A percentile compares a stretch with the other conserved stretches of the same genome.
These are phyloP conservation scores for Sialia sialis DNA, from an alignment of 2,113 vertebrate species.

Conservation along the genomic window DNA sequence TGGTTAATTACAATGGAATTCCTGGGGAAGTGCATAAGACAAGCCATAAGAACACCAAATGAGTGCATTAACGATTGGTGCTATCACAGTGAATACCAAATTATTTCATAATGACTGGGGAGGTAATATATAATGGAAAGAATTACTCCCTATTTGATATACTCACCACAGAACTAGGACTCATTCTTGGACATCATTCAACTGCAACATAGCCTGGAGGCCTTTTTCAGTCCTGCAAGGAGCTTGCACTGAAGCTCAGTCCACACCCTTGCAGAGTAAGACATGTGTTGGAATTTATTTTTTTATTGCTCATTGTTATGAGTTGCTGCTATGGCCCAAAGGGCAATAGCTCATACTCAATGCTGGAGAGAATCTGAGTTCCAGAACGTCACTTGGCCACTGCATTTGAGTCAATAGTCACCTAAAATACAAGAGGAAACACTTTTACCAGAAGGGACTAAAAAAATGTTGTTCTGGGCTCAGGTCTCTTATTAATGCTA, in stretches of 20 bases:
- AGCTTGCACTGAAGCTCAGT: not conserved
- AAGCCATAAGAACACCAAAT: slow-evolving; percentile 68
- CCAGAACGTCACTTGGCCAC: not conserved
- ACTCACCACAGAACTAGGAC: slow-evolving; percentile 57
- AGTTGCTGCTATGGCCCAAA: slow-evolving; percentile 9
- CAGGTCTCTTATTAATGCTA: not conserved
- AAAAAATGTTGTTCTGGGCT: not conserved
- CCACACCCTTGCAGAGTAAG: slow-evolving; percentile 14
- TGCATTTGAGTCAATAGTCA: not conserved
- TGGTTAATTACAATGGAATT: slow-evolving; percentile 75
- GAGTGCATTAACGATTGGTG: slow-evolving; percentile 74
- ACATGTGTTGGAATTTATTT: slow-evolving; percentile 34
- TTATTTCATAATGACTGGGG: slow-evolving; percentile 74
- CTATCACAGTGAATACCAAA: slow-evolving; percentile 76
- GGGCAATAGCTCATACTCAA: not conserved
- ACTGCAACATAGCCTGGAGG: slow-evolving; percentile 12
- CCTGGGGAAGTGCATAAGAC: slow-evolving; percentile 67
- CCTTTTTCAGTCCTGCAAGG: slow-evolving; percentile 22
- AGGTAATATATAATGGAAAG: slow-evolving; percentile 69
- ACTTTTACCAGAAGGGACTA: not conserved
- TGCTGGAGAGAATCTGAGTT: not conserved
- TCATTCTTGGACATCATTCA: slow-evolving; percentile 61
- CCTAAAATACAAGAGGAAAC: not conserved
- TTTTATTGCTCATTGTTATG: slow-evolving; percentile 56
- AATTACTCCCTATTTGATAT: slow-evolving; percentile 63